These are phyloP conservation scores for Margarornis squamiger DNA, from an alignment of 2,797 vertebrate genomes.

Conservation along the genomic window DNA sequence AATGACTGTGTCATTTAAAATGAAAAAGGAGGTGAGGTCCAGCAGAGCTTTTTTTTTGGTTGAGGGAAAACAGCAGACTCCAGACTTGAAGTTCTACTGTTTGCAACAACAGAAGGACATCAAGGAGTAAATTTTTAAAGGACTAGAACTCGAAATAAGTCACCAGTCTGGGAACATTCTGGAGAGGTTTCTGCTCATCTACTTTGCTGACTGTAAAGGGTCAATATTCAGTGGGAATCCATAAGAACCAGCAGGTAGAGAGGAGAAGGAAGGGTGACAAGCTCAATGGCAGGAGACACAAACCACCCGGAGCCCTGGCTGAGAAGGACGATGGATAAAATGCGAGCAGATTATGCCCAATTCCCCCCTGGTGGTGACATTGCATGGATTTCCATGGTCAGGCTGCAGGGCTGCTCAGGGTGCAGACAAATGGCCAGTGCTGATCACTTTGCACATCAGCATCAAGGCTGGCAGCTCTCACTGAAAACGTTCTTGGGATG, in stretches of 20 bases:
- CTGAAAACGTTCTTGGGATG: background rate
- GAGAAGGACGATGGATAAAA: background rate
- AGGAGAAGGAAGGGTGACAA: background rate
- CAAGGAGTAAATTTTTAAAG: background rate
- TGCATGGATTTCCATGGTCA: background rate
- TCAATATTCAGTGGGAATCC: background rate
- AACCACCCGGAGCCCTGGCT: background rate
- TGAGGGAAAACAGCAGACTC: background rate
- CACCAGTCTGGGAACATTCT: background rate
- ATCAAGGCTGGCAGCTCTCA: rapidly evolving
- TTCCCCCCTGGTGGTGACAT: background rate
- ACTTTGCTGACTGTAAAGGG: background rate
- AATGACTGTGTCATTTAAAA: background rate
- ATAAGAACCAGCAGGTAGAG: background rate
- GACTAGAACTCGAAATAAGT: background rate
- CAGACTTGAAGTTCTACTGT: background rate
- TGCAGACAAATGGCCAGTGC: background rate
- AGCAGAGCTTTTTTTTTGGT: background rate
- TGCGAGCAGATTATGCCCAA: background rate
- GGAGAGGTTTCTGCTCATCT: background rate
- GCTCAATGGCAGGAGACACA: background rate
- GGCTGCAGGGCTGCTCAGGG: background rate
- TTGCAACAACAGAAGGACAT: background rate
- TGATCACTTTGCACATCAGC: background rate
- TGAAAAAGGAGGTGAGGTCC: background rate